phyloP scores from a whole-genome alignment of 2,113 vertebrate species.

The Aspidoscelis tigris region DNA sequence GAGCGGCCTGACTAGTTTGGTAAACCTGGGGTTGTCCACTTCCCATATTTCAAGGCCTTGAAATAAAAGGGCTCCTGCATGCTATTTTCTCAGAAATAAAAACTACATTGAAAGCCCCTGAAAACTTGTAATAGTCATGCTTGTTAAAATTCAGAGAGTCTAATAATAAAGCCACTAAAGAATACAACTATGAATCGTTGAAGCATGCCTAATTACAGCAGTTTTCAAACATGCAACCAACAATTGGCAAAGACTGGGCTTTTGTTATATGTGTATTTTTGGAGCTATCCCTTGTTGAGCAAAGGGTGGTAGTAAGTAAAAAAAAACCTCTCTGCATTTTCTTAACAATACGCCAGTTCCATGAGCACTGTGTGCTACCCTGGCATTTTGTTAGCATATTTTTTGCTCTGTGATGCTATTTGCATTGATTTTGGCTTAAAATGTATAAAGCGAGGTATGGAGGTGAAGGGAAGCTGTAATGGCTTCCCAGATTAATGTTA shows the following conservation, averaged over 20 bases:
- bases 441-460: conserved; percentile 8
- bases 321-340: conserved; percentile 58
- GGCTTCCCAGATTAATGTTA: conserved; percentile 15
- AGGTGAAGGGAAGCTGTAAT: conserved; percentile 29
- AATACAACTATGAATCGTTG: conserved; percentile 60
- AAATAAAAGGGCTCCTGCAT: too few relatives aligned
- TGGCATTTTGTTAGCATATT: conserved; percentile 62
- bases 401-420: conserved; percentile 29
- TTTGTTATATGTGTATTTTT: conserved; percentile 60
- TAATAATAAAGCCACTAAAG: conserved; percentile 50
- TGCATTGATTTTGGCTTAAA: conserved; percentile 28
- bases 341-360: conserved; percentile 36
- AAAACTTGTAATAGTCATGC: conserved; percentile 55
- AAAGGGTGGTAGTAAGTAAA: conserved; percentile 42
- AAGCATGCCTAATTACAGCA: conserved; percentile 69
- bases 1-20: too few relatives aligned
- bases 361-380: conserved; percentile 33
- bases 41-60: too few relatives aligned
- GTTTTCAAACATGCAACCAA: conserved; percentile 61
- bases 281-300: conserved; percentile 37
- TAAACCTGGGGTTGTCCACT: too few relatives aligned
- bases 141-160: conserved; percentile 70
- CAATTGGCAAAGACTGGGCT: conserved; percentile 43
- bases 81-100: conserved; percentile 4
- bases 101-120: conserved; percentile 40